phyloP scores from a whole-genome alignment of 2,797 vertebrate genomes.

The Rhinatrema bivittatum region DNA sequence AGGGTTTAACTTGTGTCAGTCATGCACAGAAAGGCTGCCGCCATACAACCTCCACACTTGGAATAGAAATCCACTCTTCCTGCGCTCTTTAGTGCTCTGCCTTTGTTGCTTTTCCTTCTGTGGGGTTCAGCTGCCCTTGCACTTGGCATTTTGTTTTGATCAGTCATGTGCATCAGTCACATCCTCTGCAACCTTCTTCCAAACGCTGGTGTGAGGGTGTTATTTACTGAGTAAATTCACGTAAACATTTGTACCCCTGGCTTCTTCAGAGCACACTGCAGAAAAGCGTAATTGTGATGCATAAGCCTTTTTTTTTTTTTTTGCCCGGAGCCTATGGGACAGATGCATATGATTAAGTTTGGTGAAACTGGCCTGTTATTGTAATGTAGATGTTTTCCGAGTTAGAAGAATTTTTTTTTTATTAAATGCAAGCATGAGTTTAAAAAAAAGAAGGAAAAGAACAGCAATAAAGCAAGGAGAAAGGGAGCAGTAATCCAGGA shows the following conservation, averaged over 20 bases:
- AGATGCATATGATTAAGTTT: constrained; percentile 75
- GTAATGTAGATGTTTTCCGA: constrained; percentile 72
- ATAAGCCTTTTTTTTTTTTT: constrained; percentile 61
- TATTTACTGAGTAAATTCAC: constrained; percentile 53
- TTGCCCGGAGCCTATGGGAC: constrained; percentile 57
- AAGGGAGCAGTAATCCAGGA: constrained; percentile 47
- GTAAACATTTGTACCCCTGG: constrained; percentile 52
- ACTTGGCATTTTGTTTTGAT: constrained; percentile 58
- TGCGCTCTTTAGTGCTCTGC: constrained; percentile 48
- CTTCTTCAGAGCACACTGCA: constrained; percentile 43
- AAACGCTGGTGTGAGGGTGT: constrained; percentile 46
- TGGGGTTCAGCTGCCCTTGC: constrained; percentile 62
- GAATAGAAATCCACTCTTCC: constrained; percentile 56
- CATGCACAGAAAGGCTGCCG: constrained; percentile 15
- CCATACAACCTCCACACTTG: constrained; percentile 31
- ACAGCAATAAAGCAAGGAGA: constrained; percentile 18
- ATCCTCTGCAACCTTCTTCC: constrained; percentile 55
- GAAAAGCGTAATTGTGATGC: constrained; percentile 63
- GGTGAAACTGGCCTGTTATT: constrained; percentile 59
- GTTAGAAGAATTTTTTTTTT: constrained; percentile 47
- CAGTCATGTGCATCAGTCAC: constrained; percentile 61
- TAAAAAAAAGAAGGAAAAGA: constrained; percentile 16
- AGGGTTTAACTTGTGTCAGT: constrained; percentile 8
- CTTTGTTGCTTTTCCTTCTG: constrained; percentile 64
- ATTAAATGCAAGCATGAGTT: constrained; percentile 33